Evolutionary conservation across 1,140 invertebrate genomes (phyloP).

Genomic region (Bathynomus jamesi): DNA sequence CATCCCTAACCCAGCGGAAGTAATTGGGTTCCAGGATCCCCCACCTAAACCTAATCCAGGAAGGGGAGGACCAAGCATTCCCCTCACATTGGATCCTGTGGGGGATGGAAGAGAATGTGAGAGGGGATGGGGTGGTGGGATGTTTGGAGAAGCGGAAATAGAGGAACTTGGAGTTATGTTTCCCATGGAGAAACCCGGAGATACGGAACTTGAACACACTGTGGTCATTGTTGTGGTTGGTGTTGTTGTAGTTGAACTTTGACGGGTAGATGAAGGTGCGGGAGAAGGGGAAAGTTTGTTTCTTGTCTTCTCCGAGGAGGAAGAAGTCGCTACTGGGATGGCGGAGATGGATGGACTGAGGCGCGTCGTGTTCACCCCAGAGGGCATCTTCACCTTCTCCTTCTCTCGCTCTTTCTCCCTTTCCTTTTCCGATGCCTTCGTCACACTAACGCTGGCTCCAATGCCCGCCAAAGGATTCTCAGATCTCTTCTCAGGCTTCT

Average conservation of each 20-base stretch:
- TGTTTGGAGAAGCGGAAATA: too few relatives aligned
- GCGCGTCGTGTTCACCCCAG: constrained; percentile 26
- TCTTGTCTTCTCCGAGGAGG: constrained; percentile 15
- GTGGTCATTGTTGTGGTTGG: neutral
- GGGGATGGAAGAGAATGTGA: too few relatives aligned
- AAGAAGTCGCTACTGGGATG: constrained; percentile 21
- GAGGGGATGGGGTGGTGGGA: too few relatives aligned
- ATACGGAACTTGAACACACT: neutral
- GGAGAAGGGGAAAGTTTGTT: constrained; percentile 15
- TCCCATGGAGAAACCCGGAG: constrained; percentile 14
- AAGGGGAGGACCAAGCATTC: too few relatives aligned
- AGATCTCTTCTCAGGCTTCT: constrained; percentile 20
- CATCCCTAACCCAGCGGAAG: too few relatives aligned
- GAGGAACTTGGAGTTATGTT: too few relatives aligned
- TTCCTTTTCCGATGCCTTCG: constrained; percentile 29
- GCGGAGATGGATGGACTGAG: constrained; percentile 31
- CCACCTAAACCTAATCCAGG: too few relatives aligned
- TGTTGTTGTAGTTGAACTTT: constrained; percentile 8
- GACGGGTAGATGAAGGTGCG: constrained; percentile 7
- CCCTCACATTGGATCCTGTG: too few relatives aligned
- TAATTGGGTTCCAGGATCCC: too few relatives aligned
- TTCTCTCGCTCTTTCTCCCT: constrained; percentile 29
- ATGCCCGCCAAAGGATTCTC: constrained; percentile 14
- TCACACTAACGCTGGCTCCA: constrained; percentile 34
- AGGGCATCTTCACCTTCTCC: constrained; percentile 33